Percentiles rank a stretch among this genome's conserved stretches.
Conservation (phyloP, 1,140 invertebrate genomes). For the Dinoponera quadriceps region DNA sequence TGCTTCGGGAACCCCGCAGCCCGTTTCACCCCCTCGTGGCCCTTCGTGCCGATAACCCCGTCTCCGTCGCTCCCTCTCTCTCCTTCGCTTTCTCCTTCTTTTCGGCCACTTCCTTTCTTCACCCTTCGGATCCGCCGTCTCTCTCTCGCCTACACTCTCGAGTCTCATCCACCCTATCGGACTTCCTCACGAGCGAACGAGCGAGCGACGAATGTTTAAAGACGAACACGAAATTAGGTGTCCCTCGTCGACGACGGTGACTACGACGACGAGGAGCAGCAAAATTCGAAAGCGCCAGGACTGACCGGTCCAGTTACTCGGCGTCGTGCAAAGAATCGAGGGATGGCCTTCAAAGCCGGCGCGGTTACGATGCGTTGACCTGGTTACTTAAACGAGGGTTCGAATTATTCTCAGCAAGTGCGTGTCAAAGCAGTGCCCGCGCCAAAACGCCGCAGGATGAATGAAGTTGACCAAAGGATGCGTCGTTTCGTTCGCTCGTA, state of each 20-base stretch:
- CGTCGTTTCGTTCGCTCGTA: not conserved
- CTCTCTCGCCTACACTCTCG: constrained; percentile 24
- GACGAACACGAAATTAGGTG: constrained; percentile 75
- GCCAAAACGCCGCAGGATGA: constrained; percentile 29
- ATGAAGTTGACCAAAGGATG: constrained; percentile 24
- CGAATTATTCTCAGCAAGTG: constrained; percentile 56
- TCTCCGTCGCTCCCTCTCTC: constrained; percentile 11
- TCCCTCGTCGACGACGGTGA: constrained; percentile 6
- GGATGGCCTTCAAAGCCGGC: constrained; percentile 49
- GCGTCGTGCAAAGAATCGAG: constrained; percentile 40
- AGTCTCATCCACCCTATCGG: constrained; percentile 46
- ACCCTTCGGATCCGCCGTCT: constrained; percentile 62
- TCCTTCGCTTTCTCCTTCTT: constrained; percentile 9
- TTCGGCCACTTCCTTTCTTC: constrained; percentile 65
- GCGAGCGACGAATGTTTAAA: constrained; percentile 49
- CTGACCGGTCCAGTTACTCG: constrained; percentile 25
- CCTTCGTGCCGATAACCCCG: constrained; percentile 43
- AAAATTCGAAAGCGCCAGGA: not conserved
- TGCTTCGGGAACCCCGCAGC: constrained; percentile 66
- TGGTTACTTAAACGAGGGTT: constrained; percentile 54
- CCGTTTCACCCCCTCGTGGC: constrained; percentile 38
- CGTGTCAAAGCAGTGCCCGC: constrained; percentile 35
- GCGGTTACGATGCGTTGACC: constrained; percentile 48
- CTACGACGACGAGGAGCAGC: constrained; percentile 1
- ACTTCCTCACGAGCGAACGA: constrained; percentile 44